A percentile compares a stretch with the other conserved stretches of the same genome.
Evolutionary conservation across 2,113 vertebrate genomes (phyloP).

Genomic region (Colossoma macropomum): DNA sequence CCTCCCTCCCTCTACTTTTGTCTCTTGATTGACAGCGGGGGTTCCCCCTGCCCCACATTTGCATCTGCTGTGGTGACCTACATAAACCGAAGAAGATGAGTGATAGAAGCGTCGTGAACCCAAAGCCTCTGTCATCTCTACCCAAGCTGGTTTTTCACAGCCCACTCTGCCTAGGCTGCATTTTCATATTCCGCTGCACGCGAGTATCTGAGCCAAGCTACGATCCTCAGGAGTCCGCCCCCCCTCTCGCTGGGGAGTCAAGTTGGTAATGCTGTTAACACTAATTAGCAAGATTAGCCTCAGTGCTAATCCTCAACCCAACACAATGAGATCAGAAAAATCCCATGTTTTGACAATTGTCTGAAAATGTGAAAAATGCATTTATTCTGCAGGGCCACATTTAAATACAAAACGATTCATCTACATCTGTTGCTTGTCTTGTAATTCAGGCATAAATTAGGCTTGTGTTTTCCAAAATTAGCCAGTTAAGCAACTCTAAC

Average conservation of each 20-base stretch:
- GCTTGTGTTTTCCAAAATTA: not conserved
- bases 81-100: constrained; percentile 71
- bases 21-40: constrained; percentile 78
- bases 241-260: constrained; percentile 46
- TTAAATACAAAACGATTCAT: not conserved
- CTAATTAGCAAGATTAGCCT: constrained; percentile 63
- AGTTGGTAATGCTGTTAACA: constrained; percentile 47
- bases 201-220: constrained; percentile 12
- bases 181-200: constrained; percentile 32
- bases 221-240: constrained; percentile 29
- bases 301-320: constrained; percentile 53
- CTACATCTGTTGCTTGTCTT: not conserved
- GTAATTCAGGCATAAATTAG: not conserved
- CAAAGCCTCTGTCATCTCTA: constrained; percentile 56
- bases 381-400: not conserved
- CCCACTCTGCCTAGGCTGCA: not conserved
- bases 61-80: constrained; percentile 75
- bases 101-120: constrained; percentile 66
- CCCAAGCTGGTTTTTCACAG: constrained; percentile 58
- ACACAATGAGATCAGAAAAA: constrained; percentile 48
- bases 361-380: constrained; percentile 38
- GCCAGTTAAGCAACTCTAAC: not conserved
- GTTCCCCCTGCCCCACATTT: constrained; percentile 78
- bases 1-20: constrained; percentile 57
- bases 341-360: constrained; percentile 37